A percentile compares a stretch with the other conserved stretches of the same genome.
Conservation (phyloP, 2,113 vertebrate genomes). For the Prunella himalayana region DNA sequence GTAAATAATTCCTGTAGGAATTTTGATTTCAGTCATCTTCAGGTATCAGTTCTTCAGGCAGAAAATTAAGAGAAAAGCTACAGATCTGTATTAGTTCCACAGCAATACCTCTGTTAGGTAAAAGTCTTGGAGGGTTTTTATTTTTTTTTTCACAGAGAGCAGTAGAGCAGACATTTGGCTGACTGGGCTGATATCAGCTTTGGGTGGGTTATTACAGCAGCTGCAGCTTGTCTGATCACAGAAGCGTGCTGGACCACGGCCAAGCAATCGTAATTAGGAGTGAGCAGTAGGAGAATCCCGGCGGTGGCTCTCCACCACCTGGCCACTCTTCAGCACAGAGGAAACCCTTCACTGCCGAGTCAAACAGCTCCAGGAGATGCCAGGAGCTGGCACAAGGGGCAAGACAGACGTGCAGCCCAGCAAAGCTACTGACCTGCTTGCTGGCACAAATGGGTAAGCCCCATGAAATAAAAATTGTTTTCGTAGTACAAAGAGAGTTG, state of each 20-base stretch:
- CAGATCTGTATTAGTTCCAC: background rate
- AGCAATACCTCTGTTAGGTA: background rate
- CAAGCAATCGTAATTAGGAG: constrained; percentile 43
- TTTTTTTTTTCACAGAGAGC: background rate
- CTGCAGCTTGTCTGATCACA: constrained; percentile 38
- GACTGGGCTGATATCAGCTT: background rate
- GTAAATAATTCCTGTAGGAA: background rate
- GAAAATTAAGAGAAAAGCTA: background rate
- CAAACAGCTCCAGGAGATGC: background rate
- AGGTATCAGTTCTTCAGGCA: background rate
- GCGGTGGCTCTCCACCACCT: constrained; percentile 9
- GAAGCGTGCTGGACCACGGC: background rate
- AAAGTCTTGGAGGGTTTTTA: background rate
- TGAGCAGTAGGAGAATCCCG: background rate
- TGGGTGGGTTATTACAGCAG: constrained; percentile 36
- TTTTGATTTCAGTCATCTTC: background rate
- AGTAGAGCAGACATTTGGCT: background rate
- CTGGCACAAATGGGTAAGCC: background rate
- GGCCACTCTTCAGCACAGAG: background rate
- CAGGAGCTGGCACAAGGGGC: background rate
- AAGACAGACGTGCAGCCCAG: background rate
- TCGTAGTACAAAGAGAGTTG: background rate
- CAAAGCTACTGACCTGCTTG: background rate
- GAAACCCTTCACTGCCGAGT: background rate
- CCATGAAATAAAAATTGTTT: background rate